Conservation (phyloP, 2,113 vertebrate genomes). For the Oncorhynchus tshawytscha region DNA sequence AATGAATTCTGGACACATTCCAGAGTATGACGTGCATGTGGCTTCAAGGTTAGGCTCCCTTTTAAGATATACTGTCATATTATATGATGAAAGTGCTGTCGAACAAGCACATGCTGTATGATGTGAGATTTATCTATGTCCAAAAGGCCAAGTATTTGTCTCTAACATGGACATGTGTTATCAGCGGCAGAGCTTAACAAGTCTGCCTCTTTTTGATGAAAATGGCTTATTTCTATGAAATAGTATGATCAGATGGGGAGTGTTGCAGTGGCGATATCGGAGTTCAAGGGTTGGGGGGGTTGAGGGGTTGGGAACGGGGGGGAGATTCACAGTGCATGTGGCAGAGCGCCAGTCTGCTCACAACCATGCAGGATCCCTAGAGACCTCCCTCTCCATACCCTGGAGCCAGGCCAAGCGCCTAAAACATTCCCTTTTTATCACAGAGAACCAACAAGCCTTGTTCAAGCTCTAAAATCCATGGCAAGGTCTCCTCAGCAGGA, state of each 20-base stretch:
- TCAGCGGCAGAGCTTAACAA: not conserved
- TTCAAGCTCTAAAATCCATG: not conserved
- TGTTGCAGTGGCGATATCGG: not conserved
- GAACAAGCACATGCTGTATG: not conserved
- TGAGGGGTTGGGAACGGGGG: too few species aligned
- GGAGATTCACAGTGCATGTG: conserved; percentile 11
- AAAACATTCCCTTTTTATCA: not conserved
- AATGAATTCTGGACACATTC: not conserved
- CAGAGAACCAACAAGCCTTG: not conserved
- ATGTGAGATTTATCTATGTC: not conserved
- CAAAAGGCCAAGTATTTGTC: not conserved
- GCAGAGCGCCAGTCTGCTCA: not conserved
- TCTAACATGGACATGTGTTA: not conserved
- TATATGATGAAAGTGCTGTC: not conserved
- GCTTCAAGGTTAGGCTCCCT: not conserved
- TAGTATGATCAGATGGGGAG: not conserved
- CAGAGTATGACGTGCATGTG: not conserved
- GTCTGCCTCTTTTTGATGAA: not conserved
- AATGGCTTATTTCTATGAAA: not conserved
- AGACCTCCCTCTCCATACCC: not conserved
- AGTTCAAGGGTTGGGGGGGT: not conserved
- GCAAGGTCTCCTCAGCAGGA: not conserved
- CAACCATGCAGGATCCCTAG: not conserved
- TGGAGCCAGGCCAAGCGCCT: not conserved
- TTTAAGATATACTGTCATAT: not conserved